Evolutionary conservation across 2,797 vertebrate genomes (phyloP).

Genomic region (Dendrocincla tyrannina): DNA sequence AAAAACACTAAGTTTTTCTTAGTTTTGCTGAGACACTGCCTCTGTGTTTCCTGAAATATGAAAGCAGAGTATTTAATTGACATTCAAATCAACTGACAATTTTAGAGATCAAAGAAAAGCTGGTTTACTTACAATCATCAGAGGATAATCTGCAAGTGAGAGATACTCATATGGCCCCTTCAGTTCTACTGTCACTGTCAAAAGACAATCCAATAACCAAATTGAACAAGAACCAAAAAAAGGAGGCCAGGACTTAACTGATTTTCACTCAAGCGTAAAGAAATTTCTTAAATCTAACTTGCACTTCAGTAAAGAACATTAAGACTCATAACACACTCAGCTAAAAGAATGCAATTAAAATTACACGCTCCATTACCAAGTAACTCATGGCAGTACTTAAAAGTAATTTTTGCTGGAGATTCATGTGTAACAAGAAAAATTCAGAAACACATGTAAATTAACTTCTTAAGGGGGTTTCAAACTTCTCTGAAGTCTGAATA

Average conservation of each 20-base stretch:
- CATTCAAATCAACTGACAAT: not conserved
- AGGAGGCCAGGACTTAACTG: not conserved
- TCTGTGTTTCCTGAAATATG: not conserved
- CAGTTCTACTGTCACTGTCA: slow-evolving; percentile 89
- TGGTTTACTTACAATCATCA: slow-evolving; percentile 89
- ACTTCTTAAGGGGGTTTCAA: not conserved
- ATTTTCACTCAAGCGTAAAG: not conserved
- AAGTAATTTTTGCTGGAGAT: not conserved
- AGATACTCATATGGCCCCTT: slow-evolving; percentile 91
- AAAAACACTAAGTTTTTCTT: not conserved
- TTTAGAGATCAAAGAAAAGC: not conserved
- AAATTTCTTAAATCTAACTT: not conserved
- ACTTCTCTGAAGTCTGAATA: not conserved
- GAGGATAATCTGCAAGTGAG: slow-evolving; percentile 92
- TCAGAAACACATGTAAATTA: not conserved
- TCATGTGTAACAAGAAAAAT: not conserved
- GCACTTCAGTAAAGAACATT: not conserved
- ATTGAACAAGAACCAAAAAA: slow-evolving; percentile 14
- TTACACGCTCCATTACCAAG: not conserved
- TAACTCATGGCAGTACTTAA: not conserved
- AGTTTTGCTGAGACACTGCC: not conserved
- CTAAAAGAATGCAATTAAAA: not conserved
- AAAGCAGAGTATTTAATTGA: not conserved
- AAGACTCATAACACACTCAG: not conserved
- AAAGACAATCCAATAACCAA: slow-evolving; percentile 52